A percentile compares a stretch with the other conserved stretches of the same genome.
Evolutionary conservation across 2,113 vertebrate species (phyloP).

Genomic region (Drymodes brunneopygia): DNA sequence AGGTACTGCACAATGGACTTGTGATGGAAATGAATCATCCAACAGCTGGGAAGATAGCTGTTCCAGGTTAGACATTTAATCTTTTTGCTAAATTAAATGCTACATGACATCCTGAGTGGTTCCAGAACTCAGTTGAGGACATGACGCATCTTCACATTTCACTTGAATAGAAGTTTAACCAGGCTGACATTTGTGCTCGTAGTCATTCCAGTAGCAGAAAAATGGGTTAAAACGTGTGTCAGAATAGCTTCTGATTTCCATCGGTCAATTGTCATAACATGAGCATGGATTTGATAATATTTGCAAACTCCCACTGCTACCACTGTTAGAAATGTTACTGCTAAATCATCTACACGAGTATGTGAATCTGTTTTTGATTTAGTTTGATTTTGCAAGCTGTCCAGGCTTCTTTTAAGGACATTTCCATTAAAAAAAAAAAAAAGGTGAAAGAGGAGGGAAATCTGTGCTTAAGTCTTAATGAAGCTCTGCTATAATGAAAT

Average conservation of each 20-base stretch:
- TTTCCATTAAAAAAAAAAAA: background rate
- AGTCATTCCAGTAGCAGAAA: background rate
- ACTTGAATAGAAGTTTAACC: background rate
- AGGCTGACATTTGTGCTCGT: background rate
- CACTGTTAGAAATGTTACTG: background rate
- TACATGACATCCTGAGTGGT: background rate
- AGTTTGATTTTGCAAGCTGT: background rate
- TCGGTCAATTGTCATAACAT: background rate
- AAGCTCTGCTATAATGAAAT: background rate
- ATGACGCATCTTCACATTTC: background rate
- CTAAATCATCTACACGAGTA: background rate
- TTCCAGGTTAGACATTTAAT: conserved; percentile 80
- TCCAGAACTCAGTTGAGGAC: conserved; percentile 5
- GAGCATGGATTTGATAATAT: conserved; percentile 34
- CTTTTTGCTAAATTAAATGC: conserved; percentile 7
- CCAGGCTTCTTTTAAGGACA: background rate
- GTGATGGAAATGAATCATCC: conserved; percentile 90
- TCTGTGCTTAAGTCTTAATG: background rate
- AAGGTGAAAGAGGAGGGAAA: background rate
- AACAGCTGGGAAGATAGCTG: conserved; percentile 81
- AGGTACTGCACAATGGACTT: conserved; percentile 90
- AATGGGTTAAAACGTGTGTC: conserved; percentile 1
- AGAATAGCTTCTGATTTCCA: conserved; percentile 4
- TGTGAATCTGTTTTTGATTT: conserved; percentile 25
- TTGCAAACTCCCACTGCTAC: background rate